A percentile compares a stretch with the other conserved stretches of the same genome.
Evolutionary conservation across 2,113 vertebrate species (phyloP).

Genomic region (Polyodon spathula): DNA sequence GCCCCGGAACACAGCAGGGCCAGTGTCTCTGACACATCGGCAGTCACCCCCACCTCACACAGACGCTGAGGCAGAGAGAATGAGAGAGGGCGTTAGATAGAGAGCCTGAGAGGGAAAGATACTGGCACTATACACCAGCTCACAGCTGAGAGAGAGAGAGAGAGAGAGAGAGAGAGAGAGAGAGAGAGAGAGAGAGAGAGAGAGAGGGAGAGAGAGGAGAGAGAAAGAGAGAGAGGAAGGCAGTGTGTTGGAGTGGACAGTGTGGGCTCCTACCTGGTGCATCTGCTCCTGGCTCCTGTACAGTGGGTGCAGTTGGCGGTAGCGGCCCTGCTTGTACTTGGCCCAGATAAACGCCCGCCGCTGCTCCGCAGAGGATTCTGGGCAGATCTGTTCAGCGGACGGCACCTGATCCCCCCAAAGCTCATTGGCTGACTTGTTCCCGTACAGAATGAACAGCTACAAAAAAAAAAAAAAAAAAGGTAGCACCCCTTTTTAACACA

Average conservation of each 20-base stretch:
- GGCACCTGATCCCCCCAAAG: slow-evolving; percentile 55
- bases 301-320: slow-evolving; percentile 48
- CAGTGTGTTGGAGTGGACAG: too few species aligned
- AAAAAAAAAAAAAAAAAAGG: background rate
- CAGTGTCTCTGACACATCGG: slow-evolving; percentile 47
- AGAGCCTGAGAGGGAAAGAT: background rate
- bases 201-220: background rate
- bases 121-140: background rate
- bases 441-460: slow-evolving; percentile 53
- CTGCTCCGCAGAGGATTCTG: slow-evolving; percentile 30
- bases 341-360: slow-evolving; percentile 47
- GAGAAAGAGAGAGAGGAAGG: background rate
- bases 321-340: slow-evolving; percentile 55
- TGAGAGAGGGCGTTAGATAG: background rate
- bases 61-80: slow-evolving; percentile 33
- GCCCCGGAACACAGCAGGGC: slow-evolving; percentile 58
- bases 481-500: background rate
- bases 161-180: background rate
- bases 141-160: slow-evolving; percentile 16
- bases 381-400: slow-evolving; percentile 39
- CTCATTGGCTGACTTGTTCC: slow-evolving; percentile 50
- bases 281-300: slow-evolving; percentile 35
- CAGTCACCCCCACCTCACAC: slow-evolving; percentile 44
- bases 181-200: background rate
- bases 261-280: slow-evolving; percentile 46